A percentile compares a stretch with the other conserved stretches of the same genome.
Evolutionary conservation across 2,888 invertebrate species (phyloP).

Genomic region (Phalera bucephala): DNA sequence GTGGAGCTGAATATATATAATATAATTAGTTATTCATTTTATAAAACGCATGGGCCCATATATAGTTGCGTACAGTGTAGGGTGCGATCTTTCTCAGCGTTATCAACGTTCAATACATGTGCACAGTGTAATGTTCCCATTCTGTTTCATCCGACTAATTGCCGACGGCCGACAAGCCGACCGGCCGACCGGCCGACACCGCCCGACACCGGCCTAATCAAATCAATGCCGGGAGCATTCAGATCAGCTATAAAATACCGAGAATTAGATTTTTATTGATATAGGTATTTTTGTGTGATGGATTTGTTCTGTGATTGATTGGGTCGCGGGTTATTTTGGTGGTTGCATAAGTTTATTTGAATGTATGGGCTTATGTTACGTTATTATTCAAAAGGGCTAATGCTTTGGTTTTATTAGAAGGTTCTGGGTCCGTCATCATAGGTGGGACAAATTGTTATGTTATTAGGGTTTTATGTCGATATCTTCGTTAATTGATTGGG

Average conservation of each 20-base stretch:
- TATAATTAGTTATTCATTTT: too few species aligned
- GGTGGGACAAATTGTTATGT: too few species aligned
- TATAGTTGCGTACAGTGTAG: constrained; percentile 43
- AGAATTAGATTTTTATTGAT: constrained; percentile 2
- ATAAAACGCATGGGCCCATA: neutral
- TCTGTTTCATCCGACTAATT: constrained; percentile 72
- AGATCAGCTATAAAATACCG: neutral
- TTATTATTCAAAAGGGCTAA: too few species aligned
- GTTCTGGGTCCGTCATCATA: too few species aligned
- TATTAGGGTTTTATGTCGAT: too few species aligned
- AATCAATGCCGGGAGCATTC: constrained; percentile 15
- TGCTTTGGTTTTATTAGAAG: too few species aligned
- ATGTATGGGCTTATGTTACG: too few species aligned
- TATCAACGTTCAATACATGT: constrained; percentile 73
- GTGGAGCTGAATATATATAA: neutral
- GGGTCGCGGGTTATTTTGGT: neutral
- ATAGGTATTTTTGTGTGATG: constrained; percentile 6
- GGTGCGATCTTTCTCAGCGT: constrained; percentile 66
- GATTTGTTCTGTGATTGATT: constrained; percentile 5
- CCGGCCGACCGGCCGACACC: constrained; percentile 23
- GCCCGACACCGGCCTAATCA: constrained; percentile 18
- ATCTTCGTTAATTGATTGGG: too few species aligned
- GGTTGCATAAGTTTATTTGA: too few species aligned
- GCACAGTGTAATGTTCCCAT: constrained; percentile 76
- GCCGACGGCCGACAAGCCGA: constrained; percentile 45